Evolutionary conservation across 2,888 invertebrate genomes (phyloP), one percentile per base, ranked within the genome.

Genomic region (Eilema depressum): DNA sequence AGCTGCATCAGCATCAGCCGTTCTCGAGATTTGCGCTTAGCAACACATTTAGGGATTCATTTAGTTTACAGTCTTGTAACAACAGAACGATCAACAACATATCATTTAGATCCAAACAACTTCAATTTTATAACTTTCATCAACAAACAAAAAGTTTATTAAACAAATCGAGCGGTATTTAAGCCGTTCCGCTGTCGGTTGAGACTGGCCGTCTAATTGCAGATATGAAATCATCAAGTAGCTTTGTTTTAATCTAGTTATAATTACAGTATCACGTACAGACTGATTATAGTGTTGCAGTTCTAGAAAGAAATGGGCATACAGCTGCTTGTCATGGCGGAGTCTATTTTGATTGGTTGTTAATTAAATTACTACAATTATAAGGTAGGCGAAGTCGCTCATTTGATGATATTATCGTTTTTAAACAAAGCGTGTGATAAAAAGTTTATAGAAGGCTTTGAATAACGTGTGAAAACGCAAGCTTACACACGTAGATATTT

Each of bases 141-240:
- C 20, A 30, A 30, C 8, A 20, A 30, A 61, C 11, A 20, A 30
- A 1, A 28, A 30, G 25, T 26, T 30, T 61, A 61, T 20, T 33
- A n/a, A 25, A 59, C 26, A 26, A 17, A 59, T 59, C 28, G 26
- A 26, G 59, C 17, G 59, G 59, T 59, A 59, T 26, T 25, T 17
- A 47, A 63, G 11, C 7, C 5, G n/a, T 59, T 25, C 20, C 41
- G 26, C 26, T 57, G 12, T n/a, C 57, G 28, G 64, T 67, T 26
- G 61, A 67, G 8, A 60, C 28, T 26, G 47, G 11, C 26, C 56
- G 73, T 77, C 71, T 78, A 71, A 75, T 74, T 69, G 68, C 66
- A 69, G 77, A 75, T 73, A 82, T 81, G 69, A 76, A 75, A 80
- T 71, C 75, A 78, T 74, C 68, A 62, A 66, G 68, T 72, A 25